Conservation (phyloP, 1,140 invertebrate species). For the Melanaphis sacchari region DNA sequence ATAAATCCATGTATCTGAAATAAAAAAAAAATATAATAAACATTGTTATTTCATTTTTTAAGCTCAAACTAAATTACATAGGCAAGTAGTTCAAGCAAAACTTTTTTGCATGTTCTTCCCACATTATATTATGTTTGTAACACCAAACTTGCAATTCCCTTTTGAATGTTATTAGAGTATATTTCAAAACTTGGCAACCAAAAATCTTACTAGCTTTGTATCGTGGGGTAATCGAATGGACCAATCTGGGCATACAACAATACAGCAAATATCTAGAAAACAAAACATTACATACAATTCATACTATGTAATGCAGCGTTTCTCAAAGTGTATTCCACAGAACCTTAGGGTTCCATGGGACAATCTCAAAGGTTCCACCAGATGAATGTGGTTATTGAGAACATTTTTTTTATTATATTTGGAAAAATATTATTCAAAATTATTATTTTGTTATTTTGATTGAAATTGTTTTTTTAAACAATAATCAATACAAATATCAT, state of each 20-base stretch:
- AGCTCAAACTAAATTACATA: background rate
- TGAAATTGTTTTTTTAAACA: no score
- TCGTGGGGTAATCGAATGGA: background rate
- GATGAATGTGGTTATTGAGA: no score
- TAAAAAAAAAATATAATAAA: background rate
- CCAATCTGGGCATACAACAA: background rate
- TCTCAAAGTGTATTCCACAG: no score
- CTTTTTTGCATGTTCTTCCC: background rate
- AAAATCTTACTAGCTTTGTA: slow-evolving; percentile 22
- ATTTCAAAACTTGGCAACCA: background rate
- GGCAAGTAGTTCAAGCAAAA: background rate
- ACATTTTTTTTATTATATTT: no score
- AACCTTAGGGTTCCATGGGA: no score
- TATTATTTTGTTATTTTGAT: no score
- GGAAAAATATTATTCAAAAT: no score
- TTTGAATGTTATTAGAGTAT: background rate
- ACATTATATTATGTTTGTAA: background rate
- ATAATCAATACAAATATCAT: no score
- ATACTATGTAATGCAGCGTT: no score
- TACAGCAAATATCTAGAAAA: slow-evolving; percentile 7
- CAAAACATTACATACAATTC: background rate
- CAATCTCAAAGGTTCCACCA: no score
- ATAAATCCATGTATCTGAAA: background rate
- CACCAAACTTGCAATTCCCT: background rate
- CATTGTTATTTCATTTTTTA: background rate